Conservation (phyloP, 35 echinoderm and acorn worm genomes). For the Hemicentrotus pulcherrimus region DNA sequence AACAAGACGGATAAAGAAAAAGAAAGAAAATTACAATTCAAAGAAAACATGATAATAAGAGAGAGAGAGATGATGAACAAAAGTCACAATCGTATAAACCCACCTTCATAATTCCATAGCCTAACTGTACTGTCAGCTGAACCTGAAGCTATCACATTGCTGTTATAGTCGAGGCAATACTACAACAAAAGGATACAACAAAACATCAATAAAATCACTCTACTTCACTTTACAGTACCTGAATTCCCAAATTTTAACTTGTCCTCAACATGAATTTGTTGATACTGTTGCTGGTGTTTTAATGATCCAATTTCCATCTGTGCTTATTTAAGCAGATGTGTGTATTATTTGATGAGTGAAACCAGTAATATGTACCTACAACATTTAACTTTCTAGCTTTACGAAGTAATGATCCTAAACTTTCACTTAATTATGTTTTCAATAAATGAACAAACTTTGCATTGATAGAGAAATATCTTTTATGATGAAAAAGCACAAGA, state of each 20-base stretch:
- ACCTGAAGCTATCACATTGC: conserved; percentile 83
- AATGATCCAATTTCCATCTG: not conserved
- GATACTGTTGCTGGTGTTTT: too few species aligned
- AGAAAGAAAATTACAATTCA: not conserved
- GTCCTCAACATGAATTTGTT: too few species aligned
- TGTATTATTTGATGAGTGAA: too few species aligned
- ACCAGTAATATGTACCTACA: too few species aligned
- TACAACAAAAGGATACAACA: conserved; percentile 37
- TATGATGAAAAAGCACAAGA: not conserved
- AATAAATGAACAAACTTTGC: not conserved
- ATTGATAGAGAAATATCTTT: not conserved
- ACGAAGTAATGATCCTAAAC: too few species aligned
- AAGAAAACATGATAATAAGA: not conserved
- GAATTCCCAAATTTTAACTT: too few species aligned
- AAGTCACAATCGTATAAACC: not conserved
- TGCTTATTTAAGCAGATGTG: not conserved
- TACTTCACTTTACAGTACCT: too few species aligned
- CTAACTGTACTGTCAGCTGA: conserved; percentile 84
- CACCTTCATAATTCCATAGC: conserved; percentile 83
- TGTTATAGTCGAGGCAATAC: conserved; percentile 82
- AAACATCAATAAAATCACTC: not conserved
- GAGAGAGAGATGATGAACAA: too few species aligned
- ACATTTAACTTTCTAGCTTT: too few species aligned
- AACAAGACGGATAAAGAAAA: too few species aligned
- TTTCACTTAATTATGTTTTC: not conserved